phyloP scores from a whole-genome alignment of 2,888 invertebrate species.

The Mesopsocus fuscifrons region DNA sequence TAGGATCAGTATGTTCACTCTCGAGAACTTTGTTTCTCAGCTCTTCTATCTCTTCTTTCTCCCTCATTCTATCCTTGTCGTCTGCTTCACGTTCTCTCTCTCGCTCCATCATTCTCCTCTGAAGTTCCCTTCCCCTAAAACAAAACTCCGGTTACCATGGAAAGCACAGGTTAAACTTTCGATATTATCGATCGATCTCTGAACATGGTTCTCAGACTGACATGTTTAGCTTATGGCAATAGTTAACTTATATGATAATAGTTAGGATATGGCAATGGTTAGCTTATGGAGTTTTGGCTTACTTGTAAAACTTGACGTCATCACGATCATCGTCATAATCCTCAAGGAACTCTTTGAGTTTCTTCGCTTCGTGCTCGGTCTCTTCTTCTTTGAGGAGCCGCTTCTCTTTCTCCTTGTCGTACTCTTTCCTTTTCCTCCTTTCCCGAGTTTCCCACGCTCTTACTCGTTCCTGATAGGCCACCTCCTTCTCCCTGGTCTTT shows the following conservation, averaged over 20 bases:
- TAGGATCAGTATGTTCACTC: slow-evolving; percentile 42
- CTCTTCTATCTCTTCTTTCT: slow-evolving; percentile 74
- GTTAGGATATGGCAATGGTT: slow-evolving; percentile 3
- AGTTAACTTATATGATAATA: no score
- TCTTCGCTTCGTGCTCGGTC: slow-evolving; percentile 76
- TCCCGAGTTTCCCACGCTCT: slow-evolving; percentile 77
- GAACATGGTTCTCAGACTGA: no score
- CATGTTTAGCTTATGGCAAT: no score
- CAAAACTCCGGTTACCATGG: no score
- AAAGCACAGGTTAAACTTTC: no score
- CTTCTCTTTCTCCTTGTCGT: slow-evolving; percentile 71
- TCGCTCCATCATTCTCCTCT: slow-evolving; percentile 74
- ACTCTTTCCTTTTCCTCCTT: slow-evolving; percentile 73
- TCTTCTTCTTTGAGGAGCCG: slow-evolving; percentile 72
- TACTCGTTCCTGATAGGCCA: slow-evolving; percentile 61
- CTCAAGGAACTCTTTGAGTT: slow-evolving; percentile 92
- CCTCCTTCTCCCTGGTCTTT: slow-evolving; percentile 84
- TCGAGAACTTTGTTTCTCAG: slow-evolving; percentile 55
- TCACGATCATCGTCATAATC: slow-evolving; percentile 98
- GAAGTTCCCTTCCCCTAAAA: slow-evolving; percentile 62
- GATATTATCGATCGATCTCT: no score
- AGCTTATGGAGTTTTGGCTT: slow-evolving; percentile 18
- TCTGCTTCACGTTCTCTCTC: slow-evolving; percentile 88
- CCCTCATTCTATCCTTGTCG: slow-evolving; percentile 72
- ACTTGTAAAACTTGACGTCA: slow-evolving; percentile 93